Evolutionary conservation across 2,113 vertebrate genomes (phyloP).

Genomic region (Centropristis striata): DNA sequence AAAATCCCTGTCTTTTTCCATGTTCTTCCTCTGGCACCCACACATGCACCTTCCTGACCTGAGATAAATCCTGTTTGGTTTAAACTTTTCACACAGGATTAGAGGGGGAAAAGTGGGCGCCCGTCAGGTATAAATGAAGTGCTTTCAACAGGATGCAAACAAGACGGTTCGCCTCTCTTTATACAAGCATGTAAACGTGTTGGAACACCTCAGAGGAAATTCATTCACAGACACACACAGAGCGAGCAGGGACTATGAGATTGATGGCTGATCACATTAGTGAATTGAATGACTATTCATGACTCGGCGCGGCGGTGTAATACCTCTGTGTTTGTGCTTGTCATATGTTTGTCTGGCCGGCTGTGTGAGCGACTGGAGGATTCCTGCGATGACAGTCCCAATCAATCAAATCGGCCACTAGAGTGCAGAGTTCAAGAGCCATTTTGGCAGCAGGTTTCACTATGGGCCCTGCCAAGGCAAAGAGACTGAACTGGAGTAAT

Average conservation of each 20-base stretch:
- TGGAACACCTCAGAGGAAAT: conserved; percentile 38
- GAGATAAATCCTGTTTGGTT: conserved; percentile 42
- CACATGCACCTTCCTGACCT: conserved; percentile 13
- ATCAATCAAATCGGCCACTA: conserved; percentile 77
- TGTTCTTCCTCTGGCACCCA: conserved; percentile 12
- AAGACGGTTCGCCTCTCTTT: neutral
- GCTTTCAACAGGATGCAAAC: conserved; percentile 50
- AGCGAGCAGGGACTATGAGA: conserved; percentile 10
- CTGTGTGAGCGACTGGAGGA: conserved; percentile 38
- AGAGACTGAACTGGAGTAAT: conserved; percentile 71
- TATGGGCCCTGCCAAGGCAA: conserved; percentile 69
- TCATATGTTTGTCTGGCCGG: conserved; percentile 58
- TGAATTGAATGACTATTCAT: conserved; percentile 37
- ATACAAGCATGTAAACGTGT: conserved; percentile 25
- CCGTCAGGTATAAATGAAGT: conserved; percentile 27
- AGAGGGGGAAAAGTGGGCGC: conserved; percentile 15
- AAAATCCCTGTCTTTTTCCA: conserved; percentile 24
- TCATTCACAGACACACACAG: neutral
- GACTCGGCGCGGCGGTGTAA: neutral
- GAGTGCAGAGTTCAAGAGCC: conserved; percentile 72
- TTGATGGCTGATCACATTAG: conserved; percentile 55
- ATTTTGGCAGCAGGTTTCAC: conserved; percentile 66
- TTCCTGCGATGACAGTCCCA: conserved; percentile 75
- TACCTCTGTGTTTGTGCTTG: conserved; percentile 56
- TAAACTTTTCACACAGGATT: conserved; percentile 47